Percentiles rank a stretch among this genome's conserved stretches.
Evolutionary conservation across 2,888 invertebrate genomes (phyloP).

Genomic region (Ectemnius cavifrons): DNA sequence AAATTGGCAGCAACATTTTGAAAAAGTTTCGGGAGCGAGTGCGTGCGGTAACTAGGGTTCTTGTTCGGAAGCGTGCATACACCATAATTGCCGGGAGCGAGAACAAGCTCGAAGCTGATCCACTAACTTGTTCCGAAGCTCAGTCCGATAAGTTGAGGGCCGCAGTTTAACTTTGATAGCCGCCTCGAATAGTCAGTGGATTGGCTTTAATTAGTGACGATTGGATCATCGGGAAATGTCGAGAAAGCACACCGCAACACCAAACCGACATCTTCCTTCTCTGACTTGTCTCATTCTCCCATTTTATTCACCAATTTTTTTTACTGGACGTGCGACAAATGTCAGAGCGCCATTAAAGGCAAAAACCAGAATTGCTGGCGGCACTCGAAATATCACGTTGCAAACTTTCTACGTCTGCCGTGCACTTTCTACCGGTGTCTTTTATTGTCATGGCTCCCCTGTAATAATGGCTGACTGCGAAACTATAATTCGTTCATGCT

Average conservation of each 20-base stretch:
- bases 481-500: no score
- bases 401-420: no score
- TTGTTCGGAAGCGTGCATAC: slow-evolving; percentile 20
- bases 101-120: slow-evolving; percentile 51
- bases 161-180: slow-evolving; percentile 31
- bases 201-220: slow-evolving; percentile 24
- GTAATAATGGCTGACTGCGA: no score
- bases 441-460: no score
- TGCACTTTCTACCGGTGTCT: no score
- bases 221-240: slow-evolving; percentile 14
- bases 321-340: no score
- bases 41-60: slow-evolving; percentile 18
- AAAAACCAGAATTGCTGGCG: no score
- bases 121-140: slow-evolving; percentile 38
- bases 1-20: neutral
- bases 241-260: neutral
- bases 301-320: no score
- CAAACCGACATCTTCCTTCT: no score
- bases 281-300: no score
- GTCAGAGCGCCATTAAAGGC: no score
- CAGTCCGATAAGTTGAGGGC: slow-evolving; percentile 35
- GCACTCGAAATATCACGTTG: no score
- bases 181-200: neutral
- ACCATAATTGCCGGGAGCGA: slow-evolving; percentile 36
- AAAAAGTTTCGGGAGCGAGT: neutral